phyloP scores from a whole-genome alignment of 2,113 vertebrate genomes.

The Panthera uncia region DNA sequence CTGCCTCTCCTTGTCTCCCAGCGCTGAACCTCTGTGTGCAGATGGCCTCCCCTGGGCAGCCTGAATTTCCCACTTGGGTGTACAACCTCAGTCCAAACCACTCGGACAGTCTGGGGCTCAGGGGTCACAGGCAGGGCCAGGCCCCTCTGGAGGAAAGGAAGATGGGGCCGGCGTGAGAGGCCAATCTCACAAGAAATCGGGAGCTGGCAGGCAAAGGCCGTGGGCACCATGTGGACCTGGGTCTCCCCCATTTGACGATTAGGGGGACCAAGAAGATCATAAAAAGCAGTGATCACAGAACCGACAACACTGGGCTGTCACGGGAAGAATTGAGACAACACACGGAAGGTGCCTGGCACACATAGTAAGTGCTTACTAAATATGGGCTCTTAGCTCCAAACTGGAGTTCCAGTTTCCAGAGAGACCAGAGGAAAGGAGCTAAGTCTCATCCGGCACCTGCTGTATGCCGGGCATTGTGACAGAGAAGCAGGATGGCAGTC shows the following conservation, averaged over 20 bases:
- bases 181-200: background rate
- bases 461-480: background rate
- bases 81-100: background rate
- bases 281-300: background rate
- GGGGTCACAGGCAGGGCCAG: background rate
- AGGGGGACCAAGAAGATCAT: background rate
- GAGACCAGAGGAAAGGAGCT: background rate
- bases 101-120: background rate
- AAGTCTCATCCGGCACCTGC: background rate
- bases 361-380: background rate
- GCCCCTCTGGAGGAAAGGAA: background rate
- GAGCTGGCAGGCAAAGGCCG: background rate
- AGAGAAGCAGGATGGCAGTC: rapidly evolving
- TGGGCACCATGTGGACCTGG: rapidly evolving
- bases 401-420: background rate
- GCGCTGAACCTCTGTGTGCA: rapidly evolving
- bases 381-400: background rate
- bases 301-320: background rate
- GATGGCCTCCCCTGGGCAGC: background rate
- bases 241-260: background rate
- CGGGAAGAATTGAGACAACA: background rate
- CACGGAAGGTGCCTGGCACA: background rate
- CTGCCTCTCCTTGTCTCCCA: background rate
- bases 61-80: background rate
- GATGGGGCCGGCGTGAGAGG: rapidly evolving